A percentile compares a stretch with the other conserved stretches of the same genome.
Conservation (phyloP, 92 coral and sea anemone species). For the Actinernus sp. region DNA sequence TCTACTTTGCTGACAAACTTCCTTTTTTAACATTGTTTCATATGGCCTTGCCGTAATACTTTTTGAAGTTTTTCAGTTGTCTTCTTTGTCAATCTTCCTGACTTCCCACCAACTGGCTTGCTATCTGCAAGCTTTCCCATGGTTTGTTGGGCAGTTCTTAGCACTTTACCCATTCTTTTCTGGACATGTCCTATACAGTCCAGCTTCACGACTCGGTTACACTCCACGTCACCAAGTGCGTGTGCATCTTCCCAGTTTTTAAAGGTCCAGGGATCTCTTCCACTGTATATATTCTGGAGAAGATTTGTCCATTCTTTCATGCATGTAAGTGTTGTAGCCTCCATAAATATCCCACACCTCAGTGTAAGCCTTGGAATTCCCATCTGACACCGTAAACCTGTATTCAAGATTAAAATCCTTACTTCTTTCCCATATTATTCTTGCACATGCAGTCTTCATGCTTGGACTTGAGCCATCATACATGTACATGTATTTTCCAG, state of each 20-base stretch:
- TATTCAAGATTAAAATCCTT: too few relatives aligned
- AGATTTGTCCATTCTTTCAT: slow-evolving; percentile 29
- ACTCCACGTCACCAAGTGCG: neutral
- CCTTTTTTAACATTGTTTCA: too few relatives aligned
- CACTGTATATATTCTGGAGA: slow-evolving; percentile 13
- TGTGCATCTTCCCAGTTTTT: neutral
- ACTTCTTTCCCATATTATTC: too few relatives aligned
- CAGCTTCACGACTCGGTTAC: neutral
- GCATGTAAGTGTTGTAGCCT: slow-evolving; percentile 9
- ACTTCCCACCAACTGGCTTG: too few relatives aligned
- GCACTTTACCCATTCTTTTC: slow-evolving; percentile 14
- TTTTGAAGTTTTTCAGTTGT: too few relatives aligned
- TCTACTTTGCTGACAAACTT: too few relatives aligned
- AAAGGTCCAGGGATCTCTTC: slow-evolving; percentile 11
- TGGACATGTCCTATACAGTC: slow-evolving; percentile 15
- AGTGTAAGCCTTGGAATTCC: slow-evolving; percentile 36
- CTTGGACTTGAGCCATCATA: too few relatives aligned
- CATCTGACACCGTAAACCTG: too few relatives aligned
- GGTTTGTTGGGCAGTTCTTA: neutral
- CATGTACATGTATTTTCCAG: too few relatives aligned
- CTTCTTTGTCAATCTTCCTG: too few relatives aligned
- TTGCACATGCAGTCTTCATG: too few relatives aligned
- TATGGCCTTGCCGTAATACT: too few relatives aligned
- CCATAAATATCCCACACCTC: slow-evolving; percentile 25
- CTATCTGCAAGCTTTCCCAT: slow-evolving; percentile 12